phyloP scores from a whole-genome alignment of 1,140 invertebrate species.

The Panagrolaimus sp. region DNA sequence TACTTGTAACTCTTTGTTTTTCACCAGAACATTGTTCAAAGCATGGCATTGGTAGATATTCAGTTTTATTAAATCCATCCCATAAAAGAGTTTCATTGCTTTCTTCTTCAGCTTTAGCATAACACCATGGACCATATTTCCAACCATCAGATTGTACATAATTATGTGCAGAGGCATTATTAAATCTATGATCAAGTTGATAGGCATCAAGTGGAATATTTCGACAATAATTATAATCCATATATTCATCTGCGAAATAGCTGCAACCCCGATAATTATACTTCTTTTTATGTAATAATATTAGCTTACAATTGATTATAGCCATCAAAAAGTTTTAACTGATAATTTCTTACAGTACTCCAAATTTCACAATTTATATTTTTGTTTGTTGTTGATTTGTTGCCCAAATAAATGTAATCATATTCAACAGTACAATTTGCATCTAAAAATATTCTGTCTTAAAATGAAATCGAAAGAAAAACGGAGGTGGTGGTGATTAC shows the following conservation, averaged over 20 bases:
- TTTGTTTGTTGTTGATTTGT: not conserved
- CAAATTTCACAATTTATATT: not conserved
- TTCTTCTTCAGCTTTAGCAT: not conserved
- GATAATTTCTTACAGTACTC: not conserved
- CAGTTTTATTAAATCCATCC: constrained; percentile 9
- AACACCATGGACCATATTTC: constrained; percentile 19
- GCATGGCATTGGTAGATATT: constrained; percentile 4
- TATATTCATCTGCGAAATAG: constrained; percentile 16
- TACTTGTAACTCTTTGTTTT: not conserved
- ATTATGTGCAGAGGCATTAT: constrained; percentile 17
- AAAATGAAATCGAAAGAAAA: not conserved
- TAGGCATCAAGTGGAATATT: not conserved
- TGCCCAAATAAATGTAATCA: constrained; percentile 15
- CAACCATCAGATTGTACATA: constrained; percentile 13
- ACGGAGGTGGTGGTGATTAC: too few species aligned
- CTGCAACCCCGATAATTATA: not conserved
- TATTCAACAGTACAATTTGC: constrained; percentile 13
- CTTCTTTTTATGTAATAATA: not conserved
- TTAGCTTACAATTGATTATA: constrained; percentile 20
- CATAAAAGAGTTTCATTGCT: not conserved
- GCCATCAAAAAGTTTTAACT: constrained; percentile 3
- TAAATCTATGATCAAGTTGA: constrained; percentile 4
- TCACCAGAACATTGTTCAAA: constrained; percentile 10
- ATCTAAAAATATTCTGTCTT: constrained; percentile 4
- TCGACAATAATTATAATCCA: constrained; percentile 15